Conservation (phyloP, 2,113 vertebrate species). For the Oceanodroma tethys region DNA sequence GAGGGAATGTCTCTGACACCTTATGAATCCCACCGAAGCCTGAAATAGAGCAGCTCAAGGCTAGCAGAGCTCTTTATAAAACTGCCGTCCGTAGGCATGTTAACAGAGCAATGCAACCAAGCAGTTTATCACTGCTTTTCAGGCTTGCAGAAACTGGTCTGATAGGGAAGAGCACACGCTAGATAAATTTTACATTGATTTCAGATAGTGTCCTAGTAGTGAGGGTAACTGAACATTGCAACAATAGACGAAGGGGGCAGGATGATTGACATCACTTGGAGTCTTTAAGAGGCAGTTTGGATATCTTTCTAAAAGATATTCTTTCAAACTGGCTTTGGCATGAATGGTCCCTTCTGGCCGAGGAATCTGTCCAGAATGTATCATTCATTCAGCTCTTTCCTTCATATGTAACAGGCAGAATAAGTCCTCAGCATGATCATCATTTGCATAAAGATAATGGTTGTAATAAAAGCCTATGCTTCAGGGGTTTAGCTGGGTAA, state of each 20-base stretch:
- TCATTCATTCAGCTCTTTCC: conserved; percentile 25
- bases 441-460: conserved; percentile 53
- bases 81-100: neutral
- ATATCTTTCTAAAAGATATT: conserved; percentile 17
- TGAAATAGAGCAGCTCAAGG: neutral
- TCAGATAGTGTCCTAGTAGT: neutral
- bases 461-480: conserved; percentile 33
- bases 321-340: conserved; percentile 10
- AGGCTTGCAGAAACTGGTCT: neutral
- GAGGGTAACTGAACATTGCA: neutral
- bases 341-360: conserved; percentile 36
- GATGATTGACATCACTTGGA: neutral
- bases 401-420: conserved; percentile 17
- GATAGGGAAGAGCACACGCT: neutral
- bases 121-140: neutral
- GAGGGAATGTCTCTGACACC: neutral
- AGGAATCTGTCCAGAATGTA: conserved; percentile 25
- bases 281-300: neutral
- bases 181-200: neutral
- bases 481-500: conserved; percentile 36
- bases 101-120: neutral
- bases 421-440: conserved; percentile 39
- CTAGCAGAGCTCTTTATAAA: neutral
- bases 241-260: neutral
- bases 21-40: neutral